Conservation (phyloP, 2,797 vertebrate genomes). For the Periophthalmus magnuspinnatus region DNA sequence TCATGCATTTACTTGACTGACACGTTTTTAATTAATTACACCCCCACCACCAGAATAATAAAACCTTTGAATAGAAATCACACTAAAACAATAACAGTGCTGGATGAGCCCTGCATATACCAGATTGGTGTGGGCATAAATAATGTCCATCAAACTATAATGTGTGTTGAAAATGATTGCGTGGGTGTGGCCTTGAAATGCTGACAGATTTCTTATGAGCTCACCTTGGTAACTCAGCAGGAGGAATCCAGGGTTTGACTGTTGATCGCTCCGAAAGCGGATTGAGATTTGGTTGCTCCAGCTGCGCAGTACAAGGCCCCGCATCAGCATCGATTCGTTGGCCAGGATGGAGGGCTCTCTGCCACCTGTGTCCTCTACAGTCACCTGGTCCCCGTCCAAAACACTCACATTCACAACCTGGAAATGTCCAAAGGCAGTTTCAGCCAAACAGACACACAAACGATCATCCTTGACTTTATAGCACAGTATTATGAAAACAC, state of each 20-base stretch:
- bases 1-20: slow-evolving; percentile 5
- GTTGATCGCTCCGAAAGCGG: slow-evolving; percentile 83
- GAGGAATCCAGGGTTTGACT: slow-evolving; percentile 76
- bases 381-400: slow-evolving; percentile 83
- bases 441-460: slow-evolving; percentile 2
- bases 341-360: slow-evolving; percentile 86
- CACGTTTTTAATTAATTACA: slow-evolving; percentile 35
- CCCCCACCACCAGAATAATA: slow-evolving; percentile 7
- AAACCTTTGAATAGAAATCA: neutral
- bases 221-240: slow-evolving; percentile 91
- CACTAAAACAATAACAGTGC: slow-evolving; percentile 9
- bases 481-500: neutral
- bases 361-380: slow-evolving; percentile 86
- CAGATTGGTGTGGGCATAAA: neutral
- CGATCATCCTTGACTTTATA: neutral
- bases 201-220: neutral
- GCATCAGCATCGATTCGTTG: slow-evolving; percentile 88
- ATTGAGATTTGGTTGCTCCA: slow-evolving; percentile 92
- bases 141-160: neutral
- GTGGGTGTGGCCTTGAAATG: neutral
- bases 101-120: slow-evolving; percentile 3
- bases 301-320: slow-evolving; percentile 90
- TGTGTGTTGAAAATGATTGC: neutral
- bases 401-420: slow-evolving; percentile 93
- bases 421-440: slow-evolving; percentile 6